phyloP scores from a whole-genome alignment of 2,797 vertebrate genomes.

The Sarcoramphus papa region DNA sequence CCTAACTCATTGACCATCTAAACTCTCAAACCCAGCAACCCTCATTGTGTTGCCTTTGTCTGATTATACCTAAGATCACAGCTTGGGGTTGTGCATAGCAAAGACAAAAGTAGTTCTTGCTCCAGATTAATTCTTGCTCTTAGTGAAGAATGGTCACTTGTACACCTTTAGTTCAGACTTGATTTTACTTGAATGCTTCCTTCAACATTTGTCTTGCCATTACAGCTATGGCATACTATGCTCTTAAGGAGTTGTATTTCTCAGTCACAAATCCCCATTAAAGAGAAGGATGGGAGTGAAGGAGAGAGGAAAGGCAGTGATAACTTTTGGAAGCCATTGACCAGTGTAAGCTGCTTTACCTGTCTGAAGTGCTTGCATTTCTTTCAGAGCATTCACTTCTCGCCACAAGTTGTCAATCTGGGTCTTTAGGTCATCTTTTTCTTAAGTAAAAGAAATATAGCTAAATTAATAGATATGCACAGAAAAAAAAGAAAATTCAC shows the following conservation, averaged over 20 bases:
- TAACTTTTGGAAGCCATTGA: not conserved
- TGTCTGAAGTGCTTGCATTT: constrained; percentile 95
- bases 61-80: not conserved
- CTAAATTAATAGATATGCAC: not conserved
- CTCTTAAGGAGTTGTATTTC: not conserved
- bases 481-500: too few relatives aligned
- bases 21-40: not conserved
- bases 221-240: not conserved
- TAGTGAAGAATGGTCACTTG: not conserved
- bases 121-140: not conserved
- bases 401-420: constrained; percentile 92
- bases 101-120: not conserved
- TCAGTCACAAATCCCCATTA: not conserved
- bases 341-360: constrained; percentile 72
- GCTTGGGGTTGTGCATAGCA: not conserved
- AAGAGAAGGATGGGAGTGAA: not conserved
- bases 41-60: not conserved
- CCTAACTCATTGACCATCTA: not conserved
- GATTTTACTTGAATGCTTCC: not conserved
- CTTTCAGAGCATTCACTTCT: constrained; percentile 95
- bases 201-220: not conserved
- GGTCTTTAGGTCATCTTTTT: constrained; percentile 85
- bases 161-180: not conserved
- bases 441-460: constrained; percentile 31
- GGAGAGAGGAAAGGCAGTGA: not conserved